Evolutionary conservation across 2,888 invertebrate species (phyloP), one percentile per base, ranked within the genome.

Genomic region (Limulus polyphemus): DNA sequence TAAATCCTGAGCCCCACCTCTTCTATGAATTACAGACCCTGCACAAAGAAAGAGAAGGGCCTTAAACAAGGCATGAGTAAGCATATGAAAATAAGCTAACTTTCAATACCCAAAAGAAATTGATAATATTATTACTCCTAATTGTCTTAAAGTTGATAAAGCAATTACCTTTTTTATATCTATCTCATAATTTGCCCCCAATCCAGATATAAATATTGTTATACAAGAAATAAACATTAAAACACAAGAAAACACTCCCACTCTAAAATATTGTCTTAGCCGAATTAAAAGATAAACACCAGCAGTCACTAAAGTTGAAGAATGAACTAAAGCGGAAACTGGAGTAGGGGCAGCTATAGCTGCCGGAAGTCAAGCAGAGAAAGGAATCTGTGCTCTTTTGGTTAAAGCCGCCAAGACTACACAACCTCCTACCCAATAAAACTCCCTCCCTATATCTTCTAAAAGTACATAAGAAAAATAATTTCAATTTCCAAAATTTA

Each of bases 91-190:
- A n/a, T n/a, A n/a, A 68, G 83, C 80, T 72, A 86, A 78, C 64
- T 79, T 75, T 68, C 73, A 72, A 64, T 79, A 76, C 0, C 81
- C 80, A 71, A 83, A 75, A 1, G 79, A 79, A 75, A 85, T 79
- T 77, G 80, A 79, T 76, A 81, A 80, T 75, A 86, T 83, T 81
- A 87, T 86, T 74, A 87, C 79, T 0, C 85, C 85, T 74, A 87
- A 78, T 73, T 87, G 87, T 1, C 86, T 86, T 76, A 87, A 80
- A 69, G 85, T 86, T 1, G 86, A 86, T 73, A 85, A 78, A 73
- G 86, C 86, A 84, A 87, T 84, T 82, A 85, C 84, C 79, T 86
- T 87, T 73, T 86, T 87, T 73, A 85, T 79, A 79, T 87, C 86
- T 56, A 68, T 71, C 68, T 77, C 76, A 68, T 72, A 74, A 67